Evolutionary conservation across 2,113 vertebrate species (phyloP).

Genomic region (Dascyllus trimaculatus): DNA sequence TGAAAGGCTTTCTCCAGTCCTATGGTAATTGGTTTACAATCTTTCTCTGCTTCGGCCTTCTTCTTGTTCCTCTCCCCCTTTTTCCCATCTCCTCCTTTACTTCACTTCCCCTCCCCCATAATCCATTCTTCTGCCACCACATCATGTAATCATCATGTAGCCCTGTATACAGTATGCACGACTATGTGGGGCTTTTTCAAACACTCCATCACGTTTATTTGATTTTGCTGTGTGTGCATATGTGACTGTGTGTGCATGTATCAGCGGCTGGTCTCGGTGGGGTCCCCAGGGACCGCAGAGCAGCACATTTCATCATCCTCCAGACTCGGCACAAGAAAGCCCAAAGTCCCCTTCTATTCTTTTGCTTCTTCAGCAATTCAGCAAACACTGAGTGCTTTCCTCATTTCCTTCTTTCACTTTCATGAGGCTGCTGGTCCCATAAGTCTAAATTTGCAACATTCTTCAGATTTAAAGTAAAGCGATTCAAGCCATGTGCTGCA

Average conservation of each 20-base stretch:
- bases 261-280: conserved; percentile 48
- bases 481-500: neutral
- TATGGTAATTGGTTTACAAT: conserved; percentile 69
- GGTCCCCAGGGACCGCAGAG: conserved; percentile 57
- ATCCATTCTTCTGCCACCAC: conserved; percentile 56
- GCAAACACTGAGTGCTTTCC: conserved; percentile 35
- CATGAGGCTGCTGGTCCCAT: neutral
- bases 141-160: conserved; percentile 31
- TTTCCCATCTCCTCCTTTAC: conserved; percentile 22
- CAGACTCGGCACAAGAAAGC: conserved; percentile 54
- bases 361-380: conserved; percentile 74
- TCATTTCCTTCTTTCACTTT: conserved; percentile 39
- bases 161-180: conserved; percentile 14
- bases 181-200: conserved; percentile 51
- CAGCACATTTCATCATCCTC: conserved; percentile 74
- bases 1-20: conserved; percentile 71
- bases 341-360: conserved; percentile 44
- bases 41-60: conserved; percentile 25
- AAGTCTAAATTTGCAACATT: conserved; percentile 10
- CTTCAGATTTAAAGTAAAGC: neutral
- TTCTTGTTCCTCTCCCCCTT: conserved; percentile 1
- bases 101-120: conserved; percentile 40
- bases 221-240: conserved; percentile 73
- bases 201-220: conserved; percentile 56
- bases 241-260: conserved; percentile 39